Conservation (phyloP, 2,888 invertebrate genomes). For the Apodemia mormo region DNA sequence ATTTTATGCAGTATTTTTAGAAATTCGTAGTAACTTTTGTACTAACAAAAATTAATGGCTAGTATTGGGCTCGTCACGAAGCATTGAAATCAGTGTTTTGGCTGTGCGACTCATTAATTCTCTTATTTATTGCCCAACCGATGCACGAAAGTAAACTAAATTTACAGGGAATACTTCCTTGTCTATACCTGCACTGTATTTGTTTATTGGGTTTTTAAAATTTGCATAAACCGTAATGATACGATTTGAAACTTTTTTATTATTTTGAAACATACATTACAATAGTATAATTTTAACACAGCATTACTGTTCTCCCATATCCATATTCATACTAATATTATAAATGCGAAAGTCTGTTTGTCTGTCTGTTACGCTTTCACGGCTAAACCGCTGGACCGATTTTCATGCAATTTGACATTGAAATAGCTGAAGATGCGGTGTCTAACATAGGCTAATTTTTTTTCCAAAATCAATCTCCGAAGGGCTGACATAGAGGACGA, state of each 20-base stretch:
- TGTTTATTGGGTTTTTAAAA: constrained; percentile 9
- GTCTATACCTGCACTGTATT: constrained; percentile 1
- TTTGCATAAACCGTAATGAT: background rate
- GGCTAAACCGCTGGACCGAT: too few relatives aligned
- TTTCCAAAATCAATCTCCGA: too few relatives aligned
- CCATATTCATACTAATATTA: too few relatives aligned
- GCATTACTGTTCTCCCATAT: too few relatives aligned
- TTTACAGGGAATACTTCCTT: constrained; percentile 21
- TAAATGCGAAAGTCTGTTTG: too few relatives aligned
- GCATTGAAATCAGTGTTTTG: constrained; percentile 74
- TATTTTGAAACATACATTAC: too few relatives aligned
- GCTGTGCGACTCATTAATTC: constrained; percentile 71
- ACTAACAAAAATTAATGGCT: constrained; percentile 20
- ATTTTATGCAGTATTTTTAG: background rate
- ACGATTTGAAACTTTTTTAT: background rate
- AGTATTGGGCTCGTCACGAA: constrained; percentile 56
- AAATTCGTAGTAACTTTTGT: constrained; percentile 17
- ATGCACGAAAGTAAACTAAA: constrained; percentile 25
- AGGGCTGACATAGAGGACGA: too few relatives aligned
- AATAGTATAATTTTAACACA: too few relatives aligned
- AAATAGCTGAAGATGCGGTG: too few relatives aligned
- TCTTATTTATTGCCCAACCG: constrained; percentile 58
- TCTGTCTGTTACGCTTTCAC: too few relatives aligned
- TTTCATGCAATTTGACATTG: too few relatives aligned
- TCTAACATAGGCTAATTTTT: too few relatives aligned